Evolutionary conservation across 2,888 invertebrate species (phyloP).

Genomic region (Melanophora roralis): DNA sequence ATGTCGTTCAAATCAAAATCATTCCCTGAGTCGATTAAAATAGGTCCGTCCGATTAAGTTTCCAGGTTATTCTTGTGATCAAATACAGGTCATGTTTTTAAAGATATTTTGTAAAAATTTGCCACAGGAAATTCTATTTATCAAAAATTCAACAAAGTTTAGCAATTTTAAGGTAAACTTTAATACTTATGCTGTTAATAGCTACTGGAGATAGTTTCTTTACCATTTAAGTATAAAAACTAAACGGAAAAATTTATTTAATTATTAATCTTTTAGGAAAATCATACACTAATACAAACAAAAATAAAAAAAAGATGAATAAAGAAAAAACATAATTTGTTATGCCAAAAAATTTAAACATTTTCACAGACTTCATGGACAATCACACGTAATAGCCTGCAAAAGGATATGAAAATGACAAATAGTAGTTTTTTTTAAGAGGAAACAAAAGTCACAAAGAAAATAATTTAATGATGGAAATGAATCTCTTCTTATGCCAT

Average conservation of each 20-base stretch:
- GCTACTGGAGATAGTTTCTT: conserved; percentile 47
- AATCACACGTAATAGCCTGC: conserved; percentile 36
- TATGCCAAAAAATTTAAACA: conserved; percentile 51
- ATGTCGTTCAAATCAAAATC: no score
- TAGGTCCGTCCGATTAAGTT: no score
- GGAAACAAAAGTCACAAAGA: conserved; percentile 34
- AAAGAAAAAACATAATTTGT: conserved; percentile 50
- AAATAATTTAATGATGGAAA: conserved; percentile 28
- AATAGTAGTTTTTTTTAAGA: neutral
- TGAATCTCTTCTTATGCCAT: neutral
- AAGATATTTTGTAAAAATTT: neutral
- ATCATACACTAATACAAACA: neutral
- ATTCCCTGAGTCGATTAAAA: no score
- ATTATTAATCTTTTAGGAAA: conserved; percentile 15
- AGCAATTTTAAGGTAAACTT: conserved; percentile 16
- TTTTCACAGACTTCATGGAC: conserved; percentile 29
- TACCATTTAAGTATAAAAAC: conserved; percentile 29
- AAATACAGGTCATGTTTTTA: no score
- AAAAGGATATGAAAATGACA: conserved; percentile 23
- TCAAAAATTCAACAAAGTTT: conserved; percentile 12
- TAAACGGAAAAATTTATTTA: conserved; percentile 27
- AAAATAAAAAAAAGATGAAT: conserved; percentile 7
- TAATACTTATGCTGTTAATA: conserved; percentile 8
- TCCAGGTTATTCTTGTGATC: no score
- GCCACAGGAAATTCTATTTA: neutral